These are phyloP conservation scores for Callocephalon fimbriatum DNA, from an alignment of 2,113 vertebrate genomes.

Conservation along the genomic window DNA sequence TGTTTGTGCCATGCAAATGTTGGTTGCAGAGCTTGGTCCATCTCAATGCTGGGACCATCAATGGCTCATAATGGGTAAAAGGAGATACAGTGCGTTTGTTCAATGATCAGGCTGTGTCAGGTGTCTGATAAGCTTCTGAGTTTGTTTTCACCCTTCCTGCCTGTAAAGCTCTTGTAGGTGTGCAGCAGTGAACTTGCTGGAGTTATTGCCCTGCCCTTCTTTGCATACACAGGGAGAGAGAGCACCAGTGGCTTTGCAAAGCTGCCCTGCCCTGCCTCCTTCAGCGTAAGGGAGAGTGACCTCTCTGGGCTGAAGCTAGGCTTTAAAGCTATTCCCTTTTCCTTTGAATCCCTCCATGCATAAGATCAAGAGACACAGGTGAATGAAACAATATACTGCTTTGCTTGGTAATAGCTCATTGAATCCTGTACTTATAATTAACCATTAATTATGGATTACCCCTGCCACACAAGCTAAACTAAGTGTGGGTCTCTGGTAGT, in stretches of 20 bases:
- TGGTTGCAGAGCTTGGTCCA: background rate
- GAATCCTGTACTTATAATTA: background rate
- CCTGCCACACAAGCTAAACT: background rate
- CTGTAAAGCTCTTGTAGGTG: background rate
- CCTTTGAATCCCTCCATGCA: background rate
- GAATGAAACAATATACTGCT: background rate
- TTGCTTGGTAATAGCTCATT: background rate
- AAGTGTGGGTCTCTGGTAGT: background rate
- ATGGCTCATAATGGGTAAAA: background rate
- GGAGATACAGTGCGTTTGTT: background rate
- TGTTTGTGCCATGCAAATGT: background rate
- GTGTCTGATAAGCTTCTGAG: background rate
- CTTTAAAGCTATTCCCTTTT: background rate
- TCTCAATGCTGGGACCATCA: accelerated
- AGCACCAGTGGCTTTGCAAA: background rate
- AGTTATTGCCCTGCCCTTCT: background rate
- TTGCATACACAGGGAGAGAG: accelerated
- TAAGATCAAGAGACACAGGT: accelerated
- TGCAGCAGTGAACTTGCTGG: background rate
- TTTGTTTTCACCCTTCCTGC: background rate
- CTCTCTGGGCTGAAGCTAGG: background rate
- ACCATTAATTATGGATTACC: background rate
- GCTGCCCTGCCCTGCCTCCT: background rate
- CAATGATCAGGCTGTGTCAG: background rate
- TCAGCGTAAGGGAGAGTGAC: background rate